Conservation (phyloP, 2,113 vertebrate species). For the Orientallactaga bullata region DNA sequence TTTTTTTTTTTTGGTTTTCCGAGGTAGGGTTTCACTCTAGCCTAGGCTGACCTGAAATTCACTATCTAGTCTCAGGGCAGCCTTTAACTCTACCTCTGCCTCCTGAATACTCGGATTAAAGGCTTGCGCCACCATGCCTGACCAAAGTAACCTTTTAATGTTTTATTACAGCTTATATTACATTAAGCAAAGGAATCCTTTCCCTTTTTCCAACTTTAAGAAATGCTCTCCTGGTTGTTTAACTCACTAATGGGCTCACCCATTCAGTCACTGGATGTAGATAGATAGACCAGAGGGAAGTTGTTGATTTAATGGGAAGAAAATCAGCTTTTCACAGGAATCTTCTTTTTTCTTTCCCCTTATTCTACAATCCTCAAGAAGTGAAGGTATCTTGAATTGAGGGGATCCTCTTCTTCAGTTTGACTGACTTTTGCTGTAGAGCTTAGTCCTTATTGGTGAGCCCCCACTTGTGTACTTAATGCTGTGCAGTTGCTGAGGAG, state of each 20-base stretch:
- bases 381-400: not conserved
- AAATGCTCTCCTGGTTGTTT: not conserved
- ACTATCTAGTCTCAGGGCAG: no score
- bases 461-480: not conserved
- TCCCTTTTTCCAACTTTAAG: not conserved
- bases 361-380: not conserved
- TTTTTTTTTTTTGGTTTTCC: no score
- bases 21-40: no score
- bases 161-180: slow-evolving; percentile 41
- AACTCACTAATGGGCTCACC: not conserved
- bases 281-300: not conserved
- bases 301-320: not conserved
- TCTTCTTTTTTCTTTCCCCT: not conserved
- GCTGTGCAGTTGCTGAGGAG: not conserved
- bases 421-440: not conserved
- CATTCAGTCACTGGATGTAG: not conserved
- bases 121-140: no score
- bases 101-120: no score
- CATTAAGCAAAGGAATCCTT: not conserved
- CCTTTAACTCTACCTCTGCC: no score
- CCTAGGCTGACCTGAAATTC: no score
- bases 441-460: not conserved
- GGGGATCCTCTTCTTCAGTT: not conserved
- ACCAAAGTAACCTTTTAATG: not conserved
- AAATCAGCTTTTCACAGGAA: slow-evolving; percentile 9